phyloP scores from a whole-genome alignment of 2,113 vertebrate species.

The Hyla sarda region DNA sequence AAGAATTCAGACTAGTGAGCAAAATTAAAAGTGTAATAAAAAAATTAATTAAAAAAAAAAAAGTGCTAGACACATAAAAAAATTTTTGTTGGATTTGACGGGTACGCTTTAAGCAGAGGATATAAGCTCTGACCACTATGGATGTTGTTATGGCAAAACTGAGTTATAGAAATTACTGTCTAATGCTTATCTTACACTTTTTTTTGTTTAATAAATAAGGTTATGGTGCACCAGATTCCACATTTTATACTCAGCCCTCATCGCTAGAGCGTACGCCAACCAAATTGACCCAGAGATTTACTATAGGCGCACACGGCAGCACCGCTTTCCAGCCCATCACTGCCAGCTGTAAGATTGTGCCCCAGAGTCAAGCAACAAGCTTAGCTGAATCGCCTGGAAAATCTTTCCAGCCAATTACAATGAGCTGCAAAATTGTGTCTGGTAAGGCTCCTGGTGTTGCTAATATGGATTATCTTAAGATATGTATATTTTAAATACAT shows the following conservation, averaged over 20 bases:
- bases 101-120: no score
- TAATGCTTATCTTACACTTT: not conserved
- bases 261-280: constrained; percentile 88
- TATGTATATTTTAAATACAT: no score
- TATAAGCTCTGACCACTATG: no score
- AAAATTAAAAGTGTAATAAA: no score
- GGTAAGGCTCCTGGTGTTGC: constrained; percentile 72
- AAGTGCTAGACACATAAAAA: no score
- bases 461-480: not conserved
- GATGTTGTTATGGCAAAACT: no score
- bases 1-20: no score
- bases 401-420: constrained; percentile 97
- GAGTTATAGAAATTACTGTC: no score
- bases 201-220: constrained; percentile 7
- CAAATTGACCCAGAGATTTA: constrained; percentile 86
- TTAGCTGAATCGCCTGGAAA: constrained; percentile 94
- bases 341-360: constrained; percentile 95
- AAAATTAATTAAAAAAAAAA: no score
- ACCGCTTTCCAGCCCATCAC: constrained; percentile 99
- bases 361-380: constrained; percentile 87
- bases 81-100: no score
- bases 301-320: constrained; percentile 91
- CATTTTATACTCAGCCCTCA: constrained; percentile 77
- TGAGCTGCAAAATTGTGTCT: constrained; percentile 99
- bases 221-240: constrained; percentile 50